Conservation (phyloP, 2,888 invertebrate species). For the Eupithecia centaureata region DNA sequence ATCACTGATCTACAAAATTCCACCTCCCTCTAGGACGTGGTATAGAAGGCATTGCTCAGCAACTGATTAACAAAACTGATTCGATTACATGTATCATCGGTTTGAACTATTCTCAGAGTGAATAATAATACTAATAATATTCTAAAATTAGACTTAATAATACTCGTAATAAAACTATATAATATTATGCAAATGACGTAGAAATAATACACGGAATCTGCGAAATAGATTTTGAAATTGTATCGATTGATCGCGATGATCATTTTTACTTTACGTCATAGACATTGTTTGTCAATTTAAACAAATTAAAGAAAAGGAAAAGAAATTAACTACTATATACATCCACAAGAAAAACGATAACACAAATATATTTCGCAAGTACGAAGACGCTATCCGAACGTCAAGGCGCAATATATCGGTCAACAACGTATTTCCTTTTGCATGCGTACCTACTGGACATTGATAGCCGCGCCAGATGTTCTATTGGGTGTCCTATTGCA, state of each 20-base stretch:
- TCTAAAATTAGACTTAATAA: neutral
- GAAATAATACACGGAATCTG: neutral
- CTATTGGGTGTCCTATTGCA: slow-evolving; percentile 41
- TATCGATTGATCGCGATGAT: neutral
- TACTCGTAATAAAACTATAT: neutral
- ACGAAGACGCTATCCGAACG: slow-evolving; percentile 27
- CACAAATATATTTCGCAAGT: slow-evolving; percentile 24
- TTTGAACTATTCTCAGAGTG: neutral
- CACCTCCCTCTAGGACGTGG: neutral
- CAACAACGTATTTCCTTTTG: slow-evolving; percentile 34
- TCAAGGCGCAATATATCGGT: slow-evolving; percentile 31
- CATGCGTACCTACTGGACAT: slow-evolving; percentile 17
- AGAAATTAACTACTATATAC: too few relatives aligned
- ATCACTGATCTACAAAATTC: neutral
- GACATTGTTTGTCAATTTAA: too few relatives aligned
- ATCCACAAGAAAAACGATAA: neutral
- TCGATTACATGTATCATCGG: neutral
- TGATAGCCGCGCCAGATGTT: slow-evolving; percentile 40
- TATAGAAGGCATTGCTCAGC: neutral
- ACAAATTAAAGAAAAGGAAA: too few relatives aligned
- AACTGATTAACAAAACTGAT: neutral
- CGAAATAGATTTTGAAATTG: neutral
- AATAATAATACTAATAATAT: neutral
- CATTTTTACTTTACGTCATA: neutral
- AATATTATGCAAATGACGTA: slow-evolving; percentile 3